Evolutionary conservation across 2,113 vertebrate genomes (phyloP).

Genomic region (Pithys albifrons): DNA sequence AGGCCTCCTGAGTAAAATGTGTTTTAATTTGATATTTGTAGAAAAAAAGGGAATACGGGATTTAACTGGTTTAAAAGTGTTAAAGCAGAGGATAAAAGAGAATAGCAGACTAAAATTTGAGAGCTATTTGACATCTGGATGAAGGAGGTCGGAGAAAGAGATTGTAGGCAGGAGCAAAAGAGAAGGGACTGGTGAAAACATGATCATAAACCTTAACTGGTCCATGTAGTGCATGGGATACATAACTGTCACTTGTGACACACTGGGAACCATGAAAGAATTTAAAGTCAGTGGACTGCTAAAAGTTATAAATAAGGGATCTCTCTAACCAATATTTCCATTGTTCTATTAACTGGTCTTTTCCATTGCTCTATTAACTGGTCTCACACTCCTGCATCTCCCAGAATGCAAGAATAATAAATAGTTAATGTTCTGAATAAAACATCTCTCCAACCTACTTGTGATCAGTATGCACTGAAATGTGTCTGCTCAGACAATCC

Average conservation of each 20-base stretch:
- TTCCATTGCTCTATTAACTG: neutral
- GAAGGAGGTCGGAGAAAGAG: neutral
- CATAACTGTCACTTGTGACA: neutral
- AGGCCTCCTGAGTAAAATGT: constrained; percentile 7
- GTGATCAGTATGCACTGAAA: neutral
- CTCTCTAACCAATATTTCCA: neutral
- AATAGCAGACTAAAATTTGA: neutral
- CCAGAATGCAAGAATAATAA: constrained; percentile 2
- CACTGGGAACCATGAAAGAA: neutral
- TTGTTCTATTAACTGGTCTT: neutral
- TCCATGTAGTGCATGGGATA: neutral
- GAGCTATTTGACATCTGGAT: neutral
- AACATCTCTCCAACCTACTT: constrained; percentile 7
- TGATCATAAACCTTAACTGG: neutral
- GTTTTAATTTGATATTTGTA: constrained; percentile 37
- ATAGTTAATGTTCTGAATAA: constrained; percentile 57
- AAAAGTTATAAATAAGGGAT: neutral
- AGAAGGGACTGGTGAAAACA: neutral
- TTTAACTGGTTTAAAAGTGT: neutral
- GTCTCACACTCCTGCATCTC: neutral
- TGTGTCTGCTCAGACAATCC: constrained; percentile 3
- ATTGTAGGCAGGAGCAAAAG: neutral
- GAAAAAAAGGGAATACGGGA: neutral
- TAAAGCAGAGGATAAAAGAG: neutral
- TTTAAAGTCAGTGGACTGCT: neutral